A percentile compares a stretch with the other conserved stretches of the same genome.
Conservation (phyloP, 30 jellyfish, hydroid and myxozoan genomes). For the Hydra vulgaris region DNA sequence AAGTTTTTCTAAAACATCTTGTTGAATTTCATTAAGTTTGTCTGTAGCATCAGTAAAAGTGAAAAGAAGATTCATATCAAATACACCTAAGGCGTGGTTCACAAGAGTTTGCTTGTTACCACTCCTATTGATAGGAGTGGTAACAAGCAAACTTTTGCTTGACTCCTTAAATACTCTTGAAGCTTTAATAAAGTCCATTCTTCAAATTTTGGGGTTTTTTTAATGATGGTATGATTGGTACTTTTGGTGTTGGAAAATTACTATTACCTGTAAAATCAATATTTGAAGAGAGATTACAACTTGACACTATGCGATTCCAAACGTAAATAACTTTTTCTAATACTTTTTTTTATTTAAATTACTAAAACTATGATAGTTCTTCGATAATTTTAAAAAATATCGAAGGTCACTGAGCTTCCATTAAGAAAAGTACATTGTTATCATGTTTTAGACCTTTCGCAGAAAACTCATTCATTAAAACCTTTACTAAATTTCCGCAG, state of each 20-base stretch:
- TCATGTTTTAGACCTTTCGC: not conserved
- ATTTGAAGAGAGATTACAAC: not conserved
- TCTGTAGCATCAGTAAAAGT: not conserved
- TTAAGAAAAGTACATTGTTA: not conserved
- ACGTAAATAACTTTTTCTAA: not conserved
- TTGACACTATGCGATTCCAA: not conserved
- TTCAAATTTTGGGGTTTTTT: not conserved
- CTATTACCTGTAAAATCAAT: not conserved
- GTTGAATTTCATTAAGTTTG: too few relatives aligned
- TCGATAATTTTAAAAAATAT: not conserved
- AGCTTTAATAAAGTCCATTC: slow-evolving; percentile 13
- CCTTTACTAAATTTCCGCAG: not conserved
- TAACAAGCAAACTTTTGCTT: too few relatives aligned
- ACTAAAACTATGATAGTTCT: not conserved
- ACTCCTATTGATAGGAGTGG: not conserved
- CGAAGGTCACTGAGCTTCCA: not conserved
- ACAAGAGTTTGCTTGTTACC: slow-evolving; percentile 10
- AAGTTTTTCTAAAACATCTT: too few relatives aligned
- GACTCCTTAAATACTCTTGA: not conserved
- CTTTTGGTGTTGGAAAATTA: not conserved
- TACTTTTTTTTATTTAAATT: not conserved
- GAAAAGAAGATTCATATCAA: not conserved
- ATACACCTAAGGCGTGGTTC: not conserved
- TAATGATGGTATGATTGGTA: not conserved
- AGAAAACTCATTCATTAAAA: not conserved